Evolutionary conservation across 2,888 invertebrate species (phyloP), one percentile per base, ranked within the genome.

Genomic region (Helobdella robusta): DNA sequence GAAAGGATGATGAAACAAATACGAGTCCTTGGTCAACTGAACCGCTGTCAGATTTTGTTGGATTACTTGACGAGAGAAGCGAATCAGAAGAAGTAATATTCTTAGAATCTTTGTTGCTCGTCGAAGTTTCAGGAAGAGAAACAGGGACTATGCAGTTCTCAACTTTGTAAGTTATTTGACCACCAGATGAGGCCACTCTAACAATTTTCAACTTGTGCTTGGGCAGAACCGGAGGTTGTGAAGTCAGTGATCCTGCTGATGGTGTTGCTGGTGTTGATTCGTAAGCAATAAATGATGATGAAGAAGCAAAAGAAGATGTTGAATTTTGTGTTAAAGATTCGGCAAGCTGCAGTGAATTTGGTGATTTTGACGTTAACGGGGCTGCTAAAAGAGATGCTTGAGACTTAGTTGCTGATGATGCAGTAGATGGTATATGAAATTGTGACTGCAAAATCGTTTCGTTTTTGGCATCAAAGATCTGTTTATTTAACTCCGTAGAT

Each of bases 171-270:
- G 66, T 66, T 23, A 66, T 63, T 59, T 70, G 67, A 46, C 70
- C 70, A 52, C 68, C 63, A 3, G 70, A 66, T 0, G 70, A 71
- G 30, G 60, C 66, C 23, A 71, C 70, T n/a, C 71, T 64, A 3
- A 70, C 66, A 20, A 71, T 63, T 52, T 68, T 67, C 30, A 64
- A 58, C 35, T 67, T 67, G 23, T 64, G 67, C n/a, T 59, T 48
- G 11, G 61, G 67, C 5, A 36, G 25, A n/a, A 4, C 20, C 25
- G 5, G 50, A 23, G 5, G 50, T 50, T 8, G 50, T 18, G 5
- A 25, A 23, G 5, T n/a, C 25, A 8, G 50, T 50, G 5, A 25
- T 50, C 5, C 20, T 50, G 5, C 20, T 50, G 5, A 25, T 50
- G 5, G 50, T 50, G 44, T 11, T 50, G 50, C 5, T 8, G 50